These are phyloP conservation scores for Byasa hedistus DNA, from an alignment of 2,888 invertebrate genomes.

Conservation along the genomic window DNA sequence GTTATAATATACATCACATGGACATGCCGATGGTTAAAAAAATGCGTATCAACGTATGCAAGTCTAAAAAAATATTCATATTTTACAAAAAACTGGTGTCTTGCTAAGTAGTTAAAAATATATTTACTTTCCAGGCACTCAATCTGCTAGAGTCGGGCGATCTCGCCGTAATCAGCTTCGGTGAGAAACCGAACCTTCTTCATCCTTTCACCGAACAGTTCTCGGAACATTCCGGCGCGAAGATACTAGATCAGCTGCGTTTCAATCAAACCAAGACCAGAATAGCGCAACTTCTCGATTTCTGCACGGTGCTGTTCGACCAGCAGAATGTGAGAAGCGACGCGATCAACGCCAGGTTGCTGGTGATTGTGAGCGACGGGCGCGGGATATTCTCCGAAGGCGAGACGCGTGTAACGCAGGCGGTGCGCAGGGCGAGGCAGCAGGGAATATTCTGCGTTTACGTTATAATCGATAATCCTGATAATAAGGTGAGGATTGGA, in stretches of 20 bases:
- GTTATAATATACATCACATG: no score
- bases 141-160: constrained; percentile 96
- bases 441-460: constrained; percentile 96
- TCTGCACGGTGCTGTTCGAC: constrained; percentile 82
- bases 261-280: constrained; percentile 95
- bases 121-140: constrained; percentile 81
- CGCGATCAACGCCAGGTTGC: constrained; percentile 86
- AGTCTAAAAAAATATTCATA: no score
- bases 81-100: background rate
- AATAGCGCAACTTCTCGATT: constrained; percentile 90
- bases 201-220: constrained; percentile 93
- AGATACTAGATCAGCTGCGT: constrained; percentile 87
- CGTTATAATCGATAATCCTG: constrained; percentile 96
- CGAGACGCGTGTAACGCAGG: constrained; percentile 84
- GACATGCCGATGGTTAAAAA: no score
- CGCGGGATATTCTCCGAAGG: constrained; percentile 95
- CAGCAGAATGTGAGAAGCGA: constrained; percentile 72
- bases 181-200: constrained; percentile 91
- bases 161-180: constrained; percentile 94
- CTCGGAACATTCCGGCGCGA: constrained; percentile 91
- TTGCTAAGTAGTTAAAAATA: background rate
- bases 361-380: constrained; percentile 97
- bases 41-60: no score
- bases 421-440: constrained; percentile 89
- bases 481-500: constrained; percentile 84